These are phyloP conservation scores for Pandion haliaetus DNA, from an alignment of 2,113 vertebrate genomes.

Conservation along the genomic window DNA sequence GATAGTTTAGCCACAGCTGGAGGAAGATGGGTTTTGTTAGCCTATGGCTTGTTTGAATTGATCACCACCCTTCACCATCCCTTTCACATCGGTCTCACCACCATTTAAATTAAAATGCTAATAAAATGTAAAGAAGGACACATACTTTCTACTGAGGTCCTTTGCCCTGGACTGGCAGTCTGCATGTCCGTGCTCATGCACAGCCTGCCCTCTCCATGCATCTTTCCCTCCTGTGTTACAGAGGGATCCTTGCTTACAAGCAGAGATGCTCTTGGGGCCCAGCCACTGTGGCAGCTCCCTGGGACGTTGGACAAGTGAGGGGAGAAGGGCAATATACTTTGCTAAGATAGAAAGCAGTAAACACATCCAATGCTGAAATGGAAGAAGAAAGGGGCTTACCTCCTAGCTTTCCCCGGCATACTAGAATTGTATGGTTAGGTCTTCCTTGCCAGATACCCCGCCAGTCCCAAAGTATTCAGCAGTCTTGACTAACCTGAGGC, in stretches of 20 bases:
- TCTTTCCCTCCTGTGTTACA: background rate
- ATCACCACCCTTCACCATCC: background rate
- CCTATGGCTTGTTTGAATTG: background rate
- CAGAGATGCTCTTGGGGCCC: background rate
- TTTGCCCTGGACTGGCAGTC: background rate
- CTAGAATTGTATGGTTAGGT: background rate
- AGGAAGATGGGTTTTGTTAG: background rate
- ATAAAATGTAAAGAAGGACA: background rate
- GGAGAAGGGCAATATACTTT: background rate
- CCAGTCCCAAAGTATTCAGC: background rate
- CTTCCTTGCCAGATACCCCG: background rate
- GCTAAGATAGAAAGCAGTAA: background rate
- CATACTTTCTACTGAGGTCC: background rate
- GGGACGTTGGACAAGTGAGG: background rate
- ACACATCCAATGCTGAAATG: background rate
- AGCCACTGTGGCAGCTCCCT: background rate
- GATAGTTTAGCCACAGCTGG: background rate
- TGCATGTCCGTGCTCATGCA: fast-evolving
- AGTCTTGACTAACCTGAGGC: background rate
- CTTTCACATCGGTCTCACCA: background rate
- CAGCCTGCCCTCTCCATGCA: fast-evolving
- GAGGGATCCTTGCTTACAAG: background rate
- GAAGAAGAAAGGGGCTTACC: background rate
- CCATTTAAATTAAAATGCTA: background rate
- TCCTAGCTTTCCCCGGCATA: background rate